Evolutionary conservation across 2,113 vertebrate species (phyloP).

Genomic region (Carassius carassius): DNA sequence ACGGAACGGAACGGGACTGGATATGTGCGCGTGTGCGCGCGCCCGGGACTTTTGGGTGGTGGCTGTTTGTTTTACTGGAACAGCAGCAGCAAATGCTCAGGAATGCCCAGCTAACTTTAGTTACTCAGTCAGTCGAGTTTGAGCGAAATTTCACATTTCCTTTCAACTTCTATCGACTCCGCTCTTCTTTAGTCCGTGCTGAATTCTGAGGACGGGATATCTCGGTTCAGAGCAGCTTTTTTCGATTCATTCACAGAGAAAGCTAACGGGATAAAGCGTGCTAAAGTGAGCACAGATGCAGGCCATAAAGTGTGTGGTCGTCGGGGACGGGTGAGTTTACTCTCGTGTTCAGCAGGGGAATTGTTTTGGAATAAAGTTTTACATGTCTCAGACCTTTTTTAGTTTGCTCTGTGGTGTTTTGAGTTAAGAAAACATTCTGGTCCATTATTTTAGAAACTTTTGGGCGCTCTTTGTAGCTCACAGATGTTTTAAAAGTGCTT

Average conservation of each 20-base stretch:
- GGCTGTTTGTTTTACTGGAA: constrained; percentile 53
- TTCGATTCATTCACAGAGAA: constrained; percentile 55
- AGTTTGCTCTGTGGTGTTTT: not conserved
- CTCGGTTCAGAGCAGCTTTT: constrained; percentile 4
- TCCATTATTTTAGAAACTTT: constrained; percentile 10
- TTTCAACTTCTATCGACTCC: not conserved
- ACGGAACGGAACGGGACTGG: constrained; percentile 13
- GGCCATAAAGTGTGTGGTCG: constrained; percentile 97
- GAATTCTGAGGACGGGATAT: constrained; percentile 44
- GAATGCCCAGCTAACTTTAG: not conserved
- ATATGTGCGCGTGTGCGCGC: not conserved
- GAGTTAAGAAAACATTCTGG: not conserved
- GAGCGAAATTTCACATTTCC: not conserved
- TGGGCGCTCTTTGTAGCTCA: not conserved
- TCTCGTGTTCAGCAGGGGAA: not conserved
- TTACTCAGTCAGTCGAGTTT: not conserved
- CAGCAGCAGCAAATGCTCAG: not conserved
- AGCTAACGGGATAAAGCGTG: constrained; percentile 46
- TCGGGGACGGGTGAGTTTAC: constrained; percentile 90
- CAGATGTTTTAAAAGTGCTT: not conserved
- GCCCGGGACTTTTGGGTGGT: constrained; percentile 51
- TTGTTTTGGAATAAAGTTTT: not conserved
- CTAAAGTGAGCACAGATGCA: constrained; percentile 78
- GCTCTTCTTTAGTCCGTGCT: not conserved
- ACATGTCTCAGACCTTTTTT: not conserved